Base-by-base conservation (phyloP, 2,113 vertebrate genomes). In the Hypocryptadius cinnamomeus region DNA sequence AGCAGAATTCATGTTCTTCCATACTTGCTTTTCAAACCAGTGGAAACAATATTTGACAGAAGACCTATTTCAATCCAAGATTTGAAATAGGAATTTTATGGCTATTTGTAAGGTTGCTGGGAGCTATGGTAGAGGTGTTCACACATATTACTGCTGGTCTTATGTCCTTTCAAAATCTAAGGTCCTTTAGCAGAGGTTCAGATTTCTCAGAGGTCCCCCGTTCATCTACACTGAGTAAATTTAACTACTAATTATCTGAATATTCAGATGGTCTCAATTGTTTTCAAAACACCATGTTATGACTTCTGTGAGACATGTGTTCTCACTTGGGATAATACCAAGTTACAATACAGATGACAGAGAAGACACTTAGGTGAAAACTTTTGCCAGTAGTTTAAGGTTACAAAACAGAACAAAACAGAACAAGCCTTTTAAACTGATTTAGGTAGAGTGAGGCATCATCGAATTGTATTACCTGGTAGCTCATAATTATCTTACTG, bases 361-460 rank as follows among this genome's bases (percentile, higher is more conserved):
- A 84, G 10, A 20, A 64, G 2, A 4, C 50, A 39, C 15, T 56
- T 71, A 71, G 8, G 13, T 33, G 9, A 44, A 85, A 68, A 20
- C 7, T 69, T 74, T 60, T 15, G 60, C 2, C 5, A 9, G 10
- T 15, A 57, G 6, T 68, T 85, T 28, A 72, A 71, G 25, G 53
- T 23, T 15, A 54, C 82, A 60, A 57, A 10, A 10, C 15, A 22
- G 33, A 9, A 2, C 8, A 24, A 48, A 71, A 2, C 3, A 28
- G 28, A n/a, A 2, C 4, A 25, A 45, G 31, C 0, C 6, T 89
- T 60, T 70, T 27, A 0, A 72, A n/a, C 5, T 35, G 3, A 5
- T 89, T 74, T 64, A 81, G n/a, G 8, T 87, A 39, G 28, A 6
- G 1, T 64, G 37, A 72, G 2, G 2, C 14, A 69, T 66, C 44